A percentile compares a stretch with the other conserved stretches of the same genome.
These are phyloP conservation scores for Sitophilus oryzae DNA, from an alignment of 1,140 invertebrate species.

Conservation along the genomic window DNA sequence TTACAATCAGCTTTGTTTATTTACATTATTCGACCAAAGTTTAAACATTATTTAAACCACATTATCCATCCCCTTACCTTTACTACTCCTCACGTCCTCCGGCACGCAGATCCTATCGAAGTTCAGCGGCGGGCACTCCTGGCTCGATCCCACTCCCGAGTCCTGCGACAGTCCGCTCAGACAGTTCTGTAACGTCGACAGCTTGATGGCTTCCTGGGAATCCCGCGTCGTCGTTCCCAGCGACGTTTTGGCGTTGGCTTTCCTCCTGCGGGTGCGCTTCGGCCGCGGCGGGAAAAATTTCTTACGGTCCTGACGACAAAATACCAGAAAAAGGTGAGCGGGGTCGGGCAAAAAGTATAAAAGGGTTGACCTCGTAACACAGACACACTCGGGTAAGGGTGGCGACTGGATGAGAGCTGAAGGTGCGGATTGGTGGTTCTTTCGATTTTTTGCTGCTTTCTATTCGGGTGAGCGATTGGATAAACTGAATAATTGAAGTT, in stretches of 20 bases:
- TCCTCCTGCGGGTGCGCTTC: slow-evolving; percentile 40
- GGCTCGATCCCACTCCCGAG: slow-evolving; percentile 33
- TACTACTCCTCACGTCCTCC: slow-evolving; percentile 20
- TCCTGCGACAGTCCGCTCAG: slow-evolving; percentile 34
- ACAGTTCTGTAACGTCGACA: slow-evolving; percentile 34
- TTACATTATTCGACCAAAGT: too few species aligned
- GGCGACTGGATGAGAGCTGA: too few species aligned
- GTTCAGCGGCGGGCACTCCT: slow-evolving; percentile 31
- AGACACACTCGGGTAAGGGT: background rate
- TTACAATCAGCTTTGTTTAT: too few species aligned
- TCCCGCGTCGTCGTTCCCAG: slow-evolving; percentile 6
- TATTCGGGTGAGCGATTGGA: too few species aligned
- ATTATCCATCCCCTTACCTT: too few species aligned
- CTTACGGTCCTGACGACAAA: slow-evolving; percentile 52
- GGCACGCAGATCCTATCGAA: slow-evolving; percentile 36
- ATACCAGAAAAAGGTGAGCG: slow-evolving; percentile 17
- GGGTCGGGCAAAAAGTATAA: background rate
- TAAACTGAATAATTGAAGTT: too few species aligned
- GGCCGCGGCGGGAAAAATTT: slow-evolving; percentile 59
- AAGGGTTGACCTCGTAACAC: background rate
- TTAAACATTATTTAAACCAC: too few species aligned
- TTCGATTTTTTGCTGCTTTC: too few species aligned
- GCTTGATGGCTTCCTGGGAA: slow-evolving; percentile 23
- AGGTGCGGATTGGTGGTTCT: too few species aligned
- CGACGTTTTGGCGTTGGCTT: too few species aligned